Base-by-base conservation (phyloP, 64 coral and sea anemone genomes). In the Hydrozoanthus tunicans region DNA sequence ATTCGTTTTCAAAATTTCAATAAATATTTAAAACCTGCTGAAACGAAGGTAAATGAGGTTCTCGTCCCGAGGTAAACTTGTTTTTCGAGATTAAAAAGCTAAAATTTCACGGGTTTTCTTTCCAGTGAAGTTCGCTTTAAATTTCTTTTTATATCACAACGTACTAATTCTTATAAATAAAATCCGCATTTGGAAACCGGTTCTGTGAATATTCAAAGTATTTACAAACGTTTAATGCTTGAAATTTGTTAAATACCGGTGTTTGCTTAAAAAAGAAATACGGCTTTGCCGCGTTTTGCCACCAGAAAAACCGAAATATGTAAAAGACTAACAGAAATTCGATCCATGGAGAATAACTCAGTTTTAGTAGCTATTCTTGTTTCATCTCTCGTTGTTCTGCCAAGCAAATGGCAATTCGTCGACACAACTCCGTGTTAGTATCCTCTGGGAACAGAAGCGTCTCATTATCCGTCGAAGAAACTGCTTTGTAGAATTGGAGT, bases 401-500 rank as follows among this genome's bases (percentile, higher is more conserved):
- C 69, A 88, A 15, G 26, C 84, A 88, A 58, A 88, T 14, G 13
- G 84, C 84, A 75, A 88, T 88, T 3, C 79, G 78, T 72, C 95
- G 93, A 20, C 95, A 97, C 0, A 97, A 56, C 69, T 97, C 95
- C 5, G 92, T 97, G 64, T 94, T 83, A 1, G 85, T 89, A 20
- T 90, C 67, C 53, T 94, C 89, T 7, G 95, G 95, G 62, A 97
- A 97, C 5, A 97, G 79, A 13, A 97, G 71, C 0, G 95, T 97
- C 17, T 97, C 95, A 64, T 97, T 97, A 20, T 97, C 95, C 3
- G 95, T 90, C 59, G 95, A 91, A 54, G 59, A 92, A 43, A 97
- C 85, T 56, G 95, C 89, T 79, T 97, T 97, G 90, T 94, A 97
- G 32, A 92, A 78, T 61, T 97, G 95, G 6, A 90, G 89, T 78